Percentiles rank a stretch among this genome's conserved stretches.
Evolutionary conservation across 2,888 invertebrate genomes (phyloP).

Genomic region (Ophioninae sp.): DNA sequence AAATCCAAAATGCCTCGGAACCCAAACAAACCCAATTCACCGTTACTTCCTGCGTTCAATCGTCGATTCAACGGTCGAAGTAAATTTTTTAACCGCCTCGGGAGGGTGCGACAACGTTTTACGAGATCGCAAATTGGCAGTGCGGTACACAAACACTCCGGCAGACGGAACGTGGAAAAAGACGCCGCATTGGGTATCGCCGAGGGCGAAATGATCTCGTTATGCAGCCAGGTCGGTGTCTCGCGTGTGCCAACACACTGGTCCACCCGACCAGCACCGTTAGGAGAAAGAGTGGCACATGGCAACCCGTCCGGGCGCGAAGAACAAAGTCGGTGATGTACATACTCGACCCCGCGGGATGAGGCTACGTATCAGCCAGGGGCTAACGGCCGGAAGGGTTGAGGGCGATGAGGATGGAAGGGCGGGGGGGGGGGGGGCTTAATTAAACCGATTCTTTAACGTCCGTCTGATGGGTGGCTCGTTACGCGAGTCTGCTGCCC

Average conservation of each 20-base stretch:
- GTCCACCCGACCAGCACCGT: constrained; percentile 13
- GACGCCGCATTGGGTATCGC: constrained; percentile 26
- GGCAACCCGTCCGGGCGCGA: constrained; percentile 49
- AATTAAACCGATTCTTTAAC: constrained; percentile 68
- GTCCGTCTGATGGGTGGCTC: constrained; percentile 66
- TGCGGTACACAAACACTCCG: not conserved
- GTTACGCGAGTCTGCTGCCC: constrained; percentile 62
- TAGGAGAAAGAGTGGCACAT: constrained; percentile 19
- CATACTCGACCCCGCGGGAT: constrained; percentile 41
- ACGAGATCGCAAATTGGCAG: constrained; percentile 16
- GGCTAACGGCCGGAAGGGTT: not conserved
- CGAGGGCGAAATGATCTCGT: constrained; percentile 53
- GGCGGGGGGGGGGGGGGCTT: constrained; percentile 45
- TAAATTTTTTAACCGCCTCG: not conserved
- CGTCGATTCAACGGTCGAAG: not conserved
- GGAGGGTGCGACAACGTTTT: constrained; percentile 19
- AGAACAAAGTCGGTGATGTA: constrained; percentile 57
- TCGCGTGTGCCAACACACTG: constrained; percentile 32
- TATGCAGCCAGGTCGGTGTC: constrained; percentile 36
- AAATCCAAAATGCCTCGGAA: not conserved
- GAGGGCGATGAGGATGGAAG: not conserved
- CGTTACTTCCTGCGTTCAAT: not conserved
- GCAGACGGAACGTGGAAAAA: constrained; percentile 2
- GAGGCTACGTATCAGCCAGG: constrained; percentile 14
- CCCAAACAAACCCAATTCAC: not conserved